Evolutionary conservation across 35 echinoderm and acorn worm species (phyloP).

Genomic region (Nesometra sesokonis): DNA sequence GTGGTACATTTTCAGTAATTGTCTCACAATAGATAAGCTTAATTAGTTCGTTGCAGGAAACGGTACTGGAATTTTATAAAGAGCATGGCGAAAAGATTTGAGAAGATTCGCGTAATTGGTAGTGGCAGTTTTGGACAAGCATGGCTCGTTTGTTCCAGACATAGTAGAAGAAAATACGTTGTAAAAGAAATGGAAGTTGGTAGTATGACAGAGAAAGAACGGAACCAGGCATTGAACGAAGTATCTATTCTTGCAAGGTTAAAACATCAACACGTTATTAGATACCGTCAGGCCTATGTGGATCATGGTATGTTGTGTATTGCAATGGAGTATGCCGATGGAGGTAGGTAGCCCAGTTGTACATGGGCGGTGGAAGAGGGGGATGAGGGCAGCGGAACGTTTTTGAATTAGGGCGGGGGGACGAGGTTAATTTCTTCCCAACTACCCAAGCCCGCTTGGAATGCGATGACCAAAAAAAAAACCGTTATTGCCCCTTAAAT

Average conservation of each 20-base stretch:
- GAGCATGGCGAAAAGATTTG: constrained; percentile 24
- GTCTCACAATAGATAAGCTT: too few relatives aligned
- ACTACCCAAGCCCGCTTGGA: too few relatives aligned
- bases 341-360: constrained; percentile 56
- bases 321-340: constrained; percentile 76
- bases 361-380: too few relatives aligned
- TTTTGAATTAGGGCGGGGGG: too few relatives aligned
- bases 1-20: too few relatives aligned
- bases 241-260: constrained; percentile 77
- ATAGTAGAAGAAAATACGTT: constrained; percentile 64
- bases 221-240: constrained; percentile 69
- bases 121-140: constrained; percentile 68
- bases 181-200: constrained; percentile 57
- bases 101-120: constrained; percentile 40
- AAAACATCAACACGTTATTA: constrained; percentile 78
- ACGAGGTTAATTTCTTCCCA: too few relatives aligned
- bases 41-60: too few relatives aligned
- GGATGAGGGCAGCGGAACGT: too few relatives aligned
- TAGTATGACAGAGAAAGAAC: constrained; percentile 56
- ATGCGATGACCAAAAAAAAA: too few relatives aligned
- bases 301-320: constrained; percentile 30
- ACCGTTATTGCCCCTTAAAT: too few relatives aligned
- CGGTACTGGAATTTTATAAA: too few relatives aligned
- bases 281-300: constrained; percentile 58
- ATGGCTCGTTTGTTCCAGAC: constrained; percentile 51